These are phyloP conservation scores for Lasioglossum marginatum DNA, from an alignment of 2,888 invertebrate species.

Conservation along the genomic window DNA sequence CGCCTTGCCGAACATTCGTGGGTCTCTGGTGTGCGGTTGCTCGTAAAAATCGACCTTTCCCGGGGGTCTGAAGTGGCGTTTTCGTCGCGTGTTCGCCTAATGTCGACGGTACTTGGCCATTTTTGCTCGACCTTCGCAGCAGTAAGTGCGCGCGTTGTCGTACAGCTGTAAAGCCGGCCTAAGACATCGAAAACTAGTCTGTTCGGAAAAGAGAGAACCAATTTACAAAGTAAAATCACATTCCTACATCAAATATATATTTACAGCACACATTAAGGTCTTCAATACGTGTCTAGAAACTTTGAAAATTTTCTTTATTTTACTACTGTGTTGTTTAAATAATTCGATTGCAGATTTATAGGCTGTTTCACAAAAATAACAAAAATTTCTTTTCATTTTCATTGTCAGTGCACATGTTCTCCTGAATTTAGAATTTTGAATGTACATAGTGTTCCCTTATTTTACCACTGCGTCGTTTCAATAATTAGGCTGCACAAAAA, in stretches of 20 bases:
- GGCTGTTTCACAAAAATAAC: too few relatives aligned
- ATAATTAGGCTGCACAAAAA: background rate
- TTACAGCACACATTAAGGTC: background rate
- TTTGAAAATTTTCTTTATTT: background rate
- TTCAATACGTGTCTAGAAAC: too few relatives aligned
- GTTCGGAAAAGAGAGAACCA: background rate
- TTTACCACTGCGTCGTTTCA: background rate
- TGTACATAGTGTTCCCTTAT: too few relatives aligned
- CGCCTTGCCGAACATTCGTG: constrained; percentile 8
- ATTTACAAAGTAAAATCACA: background rate
- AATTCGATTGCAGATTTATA: background rate
- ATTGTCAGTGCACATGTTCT: too few relatives aligned
- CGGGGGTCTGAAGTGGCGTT: constrained; percentile 6
- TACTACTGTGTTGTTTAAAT: background rate
- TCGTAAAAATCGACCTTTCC: constrained; percentile 19
- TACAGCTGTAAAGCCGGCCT: background rate
- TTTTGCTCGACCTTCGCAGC: constrained; percentile 4
- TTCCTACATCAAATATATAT: background rate
- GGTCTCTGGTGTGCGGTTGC: constrained; percentile 29
- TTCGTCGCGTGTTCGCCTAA: constrained; percentile 6
- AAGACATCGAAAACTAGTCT: background rate
- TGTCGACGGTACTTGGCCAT: constrained; percentile 1
- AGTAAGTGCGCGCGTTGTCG: background rate
- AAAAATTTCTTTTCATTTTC: too few relatives aligned
- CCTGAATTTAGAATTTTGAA: too few relatives aligned